These are phyloP conservation scores for Tridacna gigas DNA, from an alignment of 2,888 invertebrate species.

Conservation along the genomic window DNA sequence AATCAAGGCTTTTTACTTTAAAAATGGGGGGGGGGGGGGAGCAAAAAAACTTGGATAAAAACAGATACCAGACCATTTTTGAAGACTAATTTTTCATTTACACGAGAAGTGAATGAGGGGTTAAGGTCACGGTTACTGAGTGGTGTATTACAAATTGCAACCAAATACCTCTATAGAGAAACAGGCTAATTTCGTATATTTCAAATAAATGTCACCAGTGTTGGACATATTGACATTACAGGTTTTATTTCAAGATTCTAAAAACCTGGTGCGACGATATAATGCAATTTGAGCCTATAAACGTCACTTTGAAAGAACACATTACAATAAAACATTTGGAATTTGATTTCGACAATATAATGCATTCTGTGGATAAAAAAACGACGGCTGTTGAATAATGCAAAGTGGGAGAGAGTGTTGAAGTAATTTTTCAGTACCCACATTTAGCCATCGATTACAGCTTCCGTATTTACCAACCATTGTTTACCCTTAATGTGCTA, in stretches of 20 bases:
- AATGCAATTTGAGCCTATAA: constrained; percentile 21
- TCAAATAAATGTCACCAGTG: constrained; percentile 22
- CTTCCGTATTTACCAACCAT: too few species aligned
- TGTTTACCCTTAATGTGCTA: too few species aligned
- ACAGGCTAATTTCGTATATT: constrained; percentile 21
- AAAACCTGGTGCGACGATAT: constrained; percentile 14
- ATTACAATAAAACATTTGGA: constrained; percentile 23
- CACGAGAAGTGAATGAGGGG: neutral
- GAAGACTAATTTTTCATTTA: too few species aligned
- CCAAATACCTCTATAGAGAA: constrained; percentile 3
- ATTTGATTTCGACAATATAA: neutral
- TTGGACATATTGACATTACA: constrained; percentile 28
- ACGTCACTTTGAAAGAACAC: constrained; percentile 18
- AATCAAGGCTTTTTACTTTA: too few species aligned
- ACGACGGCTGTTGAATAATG: too few species aligned
- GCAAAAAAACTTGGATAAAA: too few species aligned
- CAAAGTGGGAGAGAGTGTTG: too few species aligned
- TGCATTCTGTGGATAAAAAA: too few species aligned
- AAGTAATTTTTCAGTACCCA: too few species aligned
- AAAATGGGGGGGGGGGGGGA: too few species aligned
- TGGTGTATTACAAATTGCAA: constrained; percentile 16
- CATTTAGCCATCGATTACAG: too few species aligned
- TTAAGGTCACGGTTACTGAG: constrained; percentile 1
- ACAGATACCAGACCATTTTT: too few species aligned
- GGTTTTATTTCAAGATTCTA: constrained; percentile 22